Evolutionary conservation across 1,140 invertebrate genomes (phyloP), one percentile per base, ranked within the genome.

Genomic region (Zaprionus ornatus): DNA sequence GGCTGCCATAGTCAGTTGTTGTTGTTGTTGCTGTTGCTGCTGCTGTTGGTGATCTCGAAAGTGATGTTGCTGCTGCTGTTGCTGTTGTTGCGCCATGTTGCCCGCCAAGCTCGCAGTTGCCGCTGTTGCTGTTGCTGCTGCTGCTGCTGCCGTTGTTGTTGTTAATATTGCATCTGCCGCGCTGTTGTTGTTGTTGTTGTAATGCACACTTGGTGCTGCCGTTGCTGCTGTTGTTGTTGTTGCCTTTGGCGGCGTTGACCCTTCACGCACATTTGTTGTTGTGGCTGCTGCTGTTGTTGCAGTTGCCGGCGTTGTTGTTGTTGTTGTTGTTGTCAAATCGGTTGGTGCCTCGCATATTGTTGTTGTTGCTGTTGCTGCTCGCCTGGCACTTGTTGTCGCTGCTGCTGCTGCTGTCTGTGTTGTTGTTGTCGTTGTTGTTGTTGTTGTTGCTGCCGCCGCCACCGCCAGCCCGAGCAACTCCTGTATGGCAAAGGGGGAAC

Each of bases 401-500:
- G 62, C 23, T 52, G 65, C n/a, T 50, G 59, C 21, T 25, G 48
- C 61, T 80, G 57, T 91, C 91, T 12, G 92, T 66, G 76, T 63
- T 52, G 69, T 67, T 45, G n/a, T 17, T 45, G 40, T 45, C 13
- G 57, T 92, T 90, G 15, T 92, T 66, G 75, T 63, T 52, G 69
- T 67, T 42, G 40, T 45, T 45, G 40, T 45, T n/a, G 68, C 64
- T 71, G 74, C 77, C 25, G 69, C 82, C 64, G 66, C 81, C 77
- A 71, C 86, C 80, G 79, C 87, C 40, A 98, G 93, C 1, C 97
- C 97, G 81, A 98, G 93, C 78, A 98, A 94, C 94, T 98, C 97
- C 93, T 98, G 97, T 91, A 98, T 98, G 77, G 97, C 97, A 93
- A 98, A 98, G 17, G 97, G 97, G 75, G 97, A 97, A 80, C 97